These are phyloP conservation scores for Parasteatoda lunata DNA, from an alignment of 2,888 invertebrate genomes.

Conservation along the genomic window DNA sequence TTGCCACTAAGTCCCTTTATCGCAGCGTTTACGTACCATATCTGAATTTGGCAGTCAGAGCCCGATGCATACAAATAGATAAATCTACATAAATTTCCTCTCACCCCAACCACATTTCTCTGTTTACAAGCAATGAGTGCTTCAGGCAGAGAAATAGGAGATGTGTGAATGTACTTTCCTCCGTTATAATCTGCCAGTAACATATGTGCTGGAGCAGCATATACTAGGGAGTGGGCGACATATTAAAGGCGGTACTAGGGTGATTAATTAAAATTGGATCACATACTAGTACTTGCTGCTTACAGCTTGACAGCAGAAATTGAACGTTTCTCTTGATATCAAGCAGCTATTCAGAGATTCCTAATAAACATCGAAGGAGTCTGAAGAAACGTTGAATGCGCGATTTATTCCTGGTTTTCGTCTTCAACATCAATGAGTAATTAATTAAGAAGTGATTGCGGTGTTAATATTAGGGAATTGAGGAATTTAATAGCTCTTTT, in stretches of 20 bases:
- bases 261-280: constrained; percentile 67
- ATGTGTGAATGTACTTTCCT: constrained; percentile 48
- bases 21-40: constrained; percentile 41
- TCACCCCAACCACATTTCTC: constrained; percentile 54
- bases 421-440: background rate
- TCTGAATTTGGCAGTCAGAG: constrained; percentile 42
- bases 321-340: constrained; percentile 44
- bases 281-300: constrained; percentile 38
- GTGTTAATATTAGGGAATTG: background rate
- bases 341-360: constrained; percentile 24
- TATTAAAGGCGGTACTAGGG: constrained; percentile 65
- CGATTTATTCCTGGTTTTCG: constrained; percentile 20
- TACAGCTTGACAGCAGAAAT: constrained; percentile 32
- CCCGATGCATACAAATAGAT: constrained; percentile 65
- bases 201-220: constrained; percentile 50
- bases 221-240: constrained; percentile 46
- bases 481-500: too few relatives aligned
- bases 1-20: constrained; percentile 42
- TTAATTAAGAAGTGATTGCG: constrained; percentile 6
- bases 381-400: constrained; percentile 25
- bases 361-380: constrained; percentile 32
- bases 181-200: constrained; percentile 62
- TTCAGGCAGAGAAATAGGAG: constrained; percentile 36
- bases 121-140: constrained; percentile 58
- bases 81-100: constrained; percentile 66